Percentiles rank a stretch among this genome's conserved stretches.
phyloP scores from a whole-genome alignment of 2,113 vertebrate species.

The Apeltes quadracus region DNA sequence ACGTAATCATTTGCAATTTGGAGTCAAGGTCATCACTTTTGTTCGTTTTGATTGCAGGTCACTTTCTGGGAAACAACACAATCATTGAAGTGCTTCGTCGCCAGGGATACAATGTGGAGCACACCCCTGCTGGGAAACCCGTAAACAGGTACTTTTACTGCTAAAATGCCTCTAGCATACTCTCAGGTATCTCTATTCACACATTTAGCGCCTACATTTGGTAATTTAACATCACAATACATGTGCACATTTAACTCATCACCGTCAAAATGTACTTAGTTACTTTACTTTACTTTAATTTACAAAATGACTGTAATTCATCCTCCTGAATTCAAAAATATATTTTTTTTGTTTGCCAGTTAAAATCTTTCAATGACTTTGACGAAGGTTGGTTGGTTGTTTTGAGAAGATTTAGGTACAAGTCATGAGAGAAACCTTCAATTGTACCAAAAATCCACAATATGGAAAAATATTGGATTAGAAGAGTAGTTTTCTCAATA shows the following conservation, averaged over 20 bases:
- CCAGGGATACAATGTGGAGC: constrained; percentile 88
- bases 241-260: constrained; percentile 3
- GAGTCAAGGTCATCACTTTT: constrained; percentile 4
- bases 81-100: constrained; percentile 89
- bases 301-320: not conserved
- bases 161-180: constrained; percentile 10
- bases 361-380: not conserved
- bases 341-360: not conserved
- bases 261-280: not conserved
- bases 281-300: too few species aligned
- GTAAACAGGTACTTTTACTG: constrained; percentile 82
- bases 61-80: constrained; percentile 93
- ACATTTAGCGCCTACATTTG: not conserved
- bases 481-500: not conserved
- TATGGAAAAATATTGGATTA: not conserved
- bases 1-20: constrained; percentile 9
- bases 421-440: not conserved
- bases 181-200: constrained; percentile 4
- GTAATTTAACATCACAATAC: not conserved
- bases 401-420: not conserved
- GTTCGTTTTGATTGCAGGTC: constrained; percentile 80
- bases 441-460: not conserved
- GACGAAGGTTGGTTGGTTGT: too few species aligned
- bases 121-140: constrained; percentile 86
- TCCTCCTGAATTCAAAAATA: constrained; percentile 1